Evolutionary conservation across 2,888 invertebrate genomes (phyloP), one percentile per base, ranked within the genome.

Genomic region (Drosophila mulleri): DNA sequence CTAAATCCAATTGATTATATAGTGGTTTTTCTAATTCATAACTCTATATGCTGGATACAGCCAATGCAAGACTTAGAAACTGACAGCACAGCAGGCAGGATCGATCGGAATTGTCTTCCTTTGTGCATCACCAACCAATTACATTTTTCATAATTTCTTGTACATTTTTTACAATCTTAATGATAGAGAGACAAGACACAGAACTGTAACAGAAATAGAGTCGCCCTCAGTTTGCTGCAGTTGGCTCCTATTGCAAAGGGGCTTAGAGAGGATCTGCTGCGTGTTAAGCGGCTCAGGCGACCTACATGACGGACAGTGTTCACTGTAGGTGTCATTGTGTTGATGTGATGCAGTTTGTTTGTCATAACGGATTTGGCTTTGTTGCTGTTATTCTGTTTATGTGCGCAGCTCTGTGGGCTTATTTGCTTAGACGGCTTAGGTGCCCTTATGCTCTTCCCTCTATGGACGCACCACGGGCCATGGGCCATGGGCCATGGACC

Each of bases 381-480:
- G 50, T 61, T 58, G 26, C n/a, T 52, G 26, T 47, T 53, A 41
- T 67, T 69, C 53, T 68, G 32, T 23, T 42, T 39, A 39, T 48
- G 41, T 47, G 56, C 41, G 18, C 18, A 39, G n/a, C 47, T 61
- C 39, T 56, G 9, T 80, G 67, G 82, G 76, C 70, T 86, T 86
- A 86, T 86, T 83, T 88, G 78, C 76, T 83, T 76, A 86, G 75
- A 65, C 76, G 73, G 81, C 80, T 86, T 75, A 83, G 66, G 60
- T 60, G 69, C 57, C 37, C 14, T 37, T 37, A 14, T 37, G 37
- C 37, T 37, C 37, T 37, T 37, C 37, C 37, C 37, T 18, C 8
- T 14, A 5, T 18, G 18, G 37, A 53, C 14, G 35, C 11, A 53
- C n/a, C 18, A 23, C 3, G 23, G 8, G 6, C 37, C 35, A 35